These are phyloP conservation scores for Clanis bilineata DNA, from an alignment of 2,888 invertebrate genomes.

Conservation along the genomic window DNA sequence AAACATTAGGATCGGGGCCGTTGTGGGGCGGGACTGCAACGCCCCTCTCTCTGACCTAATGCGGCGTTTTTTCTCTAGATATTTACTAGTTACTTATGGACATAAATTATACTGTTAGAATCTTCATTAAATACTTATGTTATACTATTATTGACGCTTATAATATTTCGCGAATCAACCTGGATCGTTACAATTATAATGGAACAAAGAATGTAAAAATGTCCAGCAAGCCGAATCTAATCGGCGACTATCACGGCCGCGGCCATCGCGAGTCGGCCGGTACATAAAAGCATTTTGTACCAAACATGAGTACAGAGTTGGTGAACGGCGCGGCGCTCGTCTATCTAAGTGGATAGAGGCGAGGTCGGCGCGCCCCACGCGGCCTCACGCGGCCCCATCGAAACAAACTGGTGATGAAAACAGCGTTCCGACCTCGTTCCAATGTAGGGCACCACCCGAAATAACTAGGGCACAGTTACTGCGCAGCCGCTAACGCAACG, in stretches of 20 bases:
- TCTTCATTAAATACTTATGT: no score
- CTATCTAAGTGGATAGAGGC: constrained; percentile 55
- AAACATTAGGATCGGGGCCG: not conserved
- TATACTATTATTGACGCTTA: not conserved
- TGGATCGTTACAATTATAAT: not conserved
- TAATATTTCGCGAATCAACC: not conserved
- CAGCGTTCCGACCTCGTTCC: constrained; percentile 71
- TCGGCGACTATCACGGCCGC: not conserved
- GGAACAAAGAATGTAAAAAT: not conserved
- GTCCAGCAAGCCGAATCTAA: not conserved
- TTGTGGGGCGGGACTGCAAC: constrained; percentile 14
- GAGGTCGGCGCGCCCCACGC: constrained; percentile 50
- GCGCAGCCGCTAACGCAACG: constrained; percentile 71
- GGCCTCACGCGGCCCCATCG: constrained; percentile 73
- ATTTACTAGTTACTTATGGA: no score
- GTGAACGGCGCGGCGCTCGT: constrained; percentile 28
- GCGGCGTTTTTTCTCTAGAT: not conserved
- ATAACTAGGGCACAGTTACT: constrained; percentile 78
- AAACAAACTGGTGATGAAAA: constrained; percentile 75
- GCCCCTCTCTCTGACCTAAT: constrained; percentile 16
- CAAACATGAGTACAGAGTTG: constrained; percentile 8
- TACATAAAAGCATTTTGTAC: not conserved
- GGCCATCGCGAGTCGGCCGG: no score
- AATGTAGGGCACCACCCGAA: constrained; percentile 77
- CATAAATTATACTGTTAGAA: no score